Base-by-base conservation (phyloP, 2,888 invertebrate genomes). In the Phortica magna region DNA sequence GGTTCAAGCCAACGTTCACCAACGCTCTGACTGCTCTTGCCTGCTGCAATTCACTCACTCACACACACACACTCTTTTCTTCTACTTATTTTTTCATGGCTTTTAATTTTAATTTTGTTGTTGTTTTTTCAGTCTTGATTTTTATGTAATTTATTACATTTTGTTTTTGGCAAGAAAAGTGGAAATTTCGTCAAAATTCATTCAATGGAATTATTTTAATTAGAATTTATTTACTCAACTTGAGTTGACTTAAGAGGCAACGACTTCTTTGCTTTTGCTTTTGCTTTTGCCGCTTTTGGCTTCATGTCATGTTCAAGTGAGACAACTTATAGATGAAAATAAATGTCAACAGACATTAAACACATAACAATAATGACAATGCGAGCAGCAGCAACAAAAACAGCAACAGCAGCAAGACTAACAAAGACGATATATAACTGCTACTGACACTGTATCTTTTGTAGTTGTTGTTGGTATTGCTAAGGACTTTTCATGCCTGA, bases 261-360 rank as follows among this genome's bases (percentile, higher is more conserved):
- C 48, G 48, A 48, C 9, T 48, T 48, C 48, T 12, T 10, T 43
- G 43, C 55, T 31, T 14, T 19, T n/a, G n/a, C n/a, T n/a, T n/a
- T n/a, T n/a, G n/a, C n/a, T n/a, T n/a, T n/a, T n/a, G n/a, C n/a
- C n/a, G n/a, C n/a, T 55, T 59, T 59, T 31, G 41, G 57, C 41
- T 39, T 10, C 39, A 42, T 55, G 7, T 17, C 7, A 57, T 48
- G n/a, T 48, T 48, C 48, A 48, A 48, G 48, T 48, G 48, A 2
- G 48, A 48, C 10, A 42, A 19, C 48, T 59, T n/a, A 59, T 59
- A 73, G 67, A 67, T 74, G 74, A 42, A 74, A 74, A 74, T 74
- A 73, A 73, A 76, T 76, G 76, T 76, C 76, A 76, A 73, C 53
- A 76, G 48, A 39, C 41, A 57, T 75, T 59, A 74, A 39, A 73